These are phyloP conservation scores for Paramisgurnus dabryanus DNA, from an alignment of 2,113 vertebrate species.

Conservation along the genomic window DNA sequence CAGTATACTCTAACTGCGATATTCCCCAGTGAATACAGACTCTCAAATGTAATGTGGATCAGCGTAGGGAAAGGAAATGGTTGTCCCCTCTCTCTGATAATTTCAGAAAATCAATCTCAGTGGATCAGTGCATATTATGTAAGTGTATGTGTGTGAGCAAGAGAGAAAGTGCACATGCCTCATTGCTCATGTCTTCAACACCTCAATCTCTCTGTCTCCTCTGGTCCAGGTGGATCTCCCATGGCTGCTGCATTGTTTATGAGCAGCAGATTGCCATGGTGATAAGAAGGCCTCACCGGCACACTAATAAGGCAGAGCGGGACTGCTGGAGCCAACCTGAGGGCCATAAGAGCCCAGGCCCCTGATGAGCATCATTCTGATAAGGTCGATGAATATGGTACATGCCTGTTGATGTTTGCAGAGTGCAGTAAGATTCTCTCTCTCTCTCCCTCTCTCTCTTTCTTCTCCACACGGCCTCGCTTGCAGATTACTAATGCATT, in stretches of 20 bases:
- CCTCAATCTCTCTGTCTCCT: slow-evolving; percentile 27
- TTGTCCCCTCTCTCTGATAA: background rate
- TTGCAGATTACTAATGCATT: slow-evolving; percentile 52
- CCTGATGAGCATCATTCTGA: slow-evolving; percentile 51
- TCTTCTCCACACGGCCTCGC: slow-evolving; percentile 20
- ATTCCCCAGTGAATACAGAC: background rate
- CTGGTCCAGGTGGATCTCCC: slow-evolving; percentile 42
- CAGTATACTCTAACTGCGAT: background rate
- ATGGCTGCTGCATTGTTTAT: slow-evolving; percentile 52
- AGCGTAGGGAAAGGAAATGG: background rate
- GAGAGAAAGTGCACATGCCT: background rate
- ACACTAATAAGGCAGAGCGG: slow-evolving; percentile 53
- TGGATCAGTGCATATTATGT: background rate
- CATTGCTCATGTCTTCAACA: slow-evolving; percentile 2
- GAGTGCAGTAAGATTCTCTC: slow-evolving; percentile 46
- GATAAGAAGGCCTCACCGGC: slow-evolving; percentile 45
- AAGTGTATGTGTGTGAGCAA: background rate
- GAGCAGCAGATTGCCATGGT: slow-evolving; percentile 54
- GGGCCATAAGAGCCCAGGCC: slow-evolving; percentile 44
- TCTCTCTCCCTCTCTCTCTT: slow-evolving; percentile 24
- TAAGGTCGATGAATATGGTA: slow-evolving; percentile 59
- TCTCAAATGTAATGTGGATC: background rate
- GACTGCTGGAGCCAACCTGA: slow-evolving; percentile 49
- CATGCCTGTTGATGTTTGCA: slow-evolving; percentile 55
- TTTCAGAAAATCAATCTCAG: background rate